Percentiles rank a stretch among this genome's conserved stretches.
Conservation (phyloP, 1,140 invertebrate species). For the Diachasmimorpha longicaudata region DNA sequence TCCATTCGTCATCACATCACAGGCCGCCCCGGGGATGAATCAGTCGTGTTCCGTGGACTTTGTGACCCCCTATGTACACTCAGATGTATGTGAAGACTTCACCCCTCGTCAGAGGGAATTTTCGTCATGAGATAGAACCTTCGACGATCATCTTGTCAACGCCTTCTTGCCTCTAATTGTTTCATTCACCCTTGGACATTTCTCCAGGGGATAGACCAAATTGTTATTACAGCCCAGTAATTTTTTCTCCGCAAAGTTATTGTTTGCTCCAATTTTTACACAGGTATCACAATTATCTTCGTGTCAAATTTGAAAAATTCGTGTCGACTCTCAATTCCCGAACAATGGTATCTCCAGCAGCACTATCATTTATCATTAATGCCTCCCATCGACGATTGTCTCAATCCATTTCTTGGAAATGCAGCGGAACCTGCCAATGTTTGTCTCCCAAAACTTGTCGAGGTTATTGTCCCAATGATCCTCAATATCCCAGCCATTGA, state of each 20-base stretch:
- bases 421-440: neutral
- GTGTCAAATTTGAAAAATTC: too few species aligned
- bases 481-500: neutral
- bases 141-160: constrained; percentile 46
- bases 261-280: too few species aligned
- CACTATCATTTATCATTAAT: neutral
- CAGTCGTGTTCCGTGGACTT: neutral
- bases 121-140: constrained; percentile 29
- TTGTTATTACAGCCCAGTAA: too few species aligned
- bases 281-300: too few species aligned
- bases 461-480: neutral
- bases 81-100: neutral
- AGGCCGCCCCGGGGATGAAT: neutral
- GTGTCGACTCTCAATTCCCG: too few species aligned
- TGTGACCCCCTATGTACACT: neutral
- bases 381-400: neutral
- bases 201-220: neutral
- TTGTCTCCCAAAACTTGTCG: neutral
- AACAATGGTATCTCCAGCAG: neutral
- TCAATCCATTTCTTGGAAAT: neutral
- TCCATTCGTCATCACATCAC: constrained; percentile 21
- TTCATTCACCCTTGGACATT: constrained; percentile 36
- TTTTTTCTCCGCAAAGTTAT: neutral
- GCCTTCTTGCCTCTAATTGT: constrained; percentile 46
- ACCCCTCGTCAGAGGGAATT: neutral